Base-by-base conservation (phyloP, 1,140 invertebrate species). In the Drosophila sechellia region DNA sequence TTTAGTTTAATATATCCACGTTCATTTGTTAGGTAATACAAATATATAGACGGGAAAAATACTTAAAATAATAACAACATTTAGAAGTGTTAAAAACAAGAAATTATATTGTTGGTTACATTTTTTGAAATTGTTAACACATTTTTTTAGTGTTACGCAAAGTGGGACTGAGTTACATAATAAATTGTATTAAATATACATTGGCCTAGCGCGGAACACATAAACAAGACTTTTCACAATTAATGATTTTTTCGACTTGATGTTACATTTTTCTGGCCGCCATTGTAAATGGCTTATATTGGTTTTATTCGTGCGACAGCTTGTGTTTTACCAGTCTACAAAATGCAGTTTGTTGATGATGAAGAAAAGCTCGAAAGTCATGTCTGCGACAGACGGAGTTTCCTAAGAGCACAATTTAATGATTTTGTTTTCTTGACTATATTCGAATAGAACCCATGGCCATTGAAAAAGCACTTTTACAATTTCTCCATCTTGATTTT, bases 1-100 rank as follows among this genome's bases (percentile, higher is more conserved):
- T 77, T 79, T 79, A 65, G 75, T 61, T 79, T 59, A 72, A 79
- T 77, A 77, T 63, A 55, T 52, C 25, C 34, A 20, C n/a, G 35
- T 72, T 61, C 53, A 46, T 72, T 66, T 75, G 46, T 52, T 56
- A 40, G 13, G 39, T 17, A 25, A 22, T 39, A 49, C 17, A 74
- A 50, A 60, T 48, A 46, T 31, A 34, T 40, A 49, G 54, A 45
- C 37, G 12, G 3, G 13, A 4, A 37, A 37, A 37, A 37, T 39
- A 31, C 31, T 31, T 15, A 10, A 42, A n/a, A n/a, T 5, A n/a
- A 5, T 39, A 13, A n/a, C 5, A 3, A 1, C 37, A 12, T 39
- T n/a, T 39, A n/a, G 5, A 5, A 39, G 37, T n/a, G 0, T 13
- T 2, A 5, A 39, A 1, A 39, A 39, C 13, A n/a, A 39, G 13